Percentiles rank a stretch among this genome's conserved stretches.
Conservation (phyloP, 2,113 vertebrate species). For the Synodontis membranacea region DNA sequence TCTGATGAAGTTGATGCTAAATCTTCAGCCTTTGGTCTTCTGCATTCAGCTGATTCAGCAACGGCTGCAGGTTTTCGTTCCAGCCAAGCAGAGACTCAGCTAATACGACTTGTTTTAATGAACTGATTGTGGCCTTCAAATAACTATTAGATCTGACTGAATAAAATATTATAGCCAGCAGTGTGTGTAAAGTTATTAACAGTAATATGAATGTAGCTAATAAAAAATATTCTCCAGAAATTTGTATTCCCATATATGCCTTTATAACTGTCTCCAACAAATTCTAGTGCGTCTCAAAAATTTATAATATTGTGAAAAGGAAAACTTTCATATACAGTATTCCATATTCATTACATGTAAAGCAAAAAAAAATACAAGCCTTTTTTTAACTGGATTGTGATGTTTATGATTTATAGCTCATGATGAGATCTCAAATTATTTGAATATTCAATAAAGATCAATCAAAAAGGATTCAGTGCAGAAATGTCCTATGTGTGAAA, state of each 20-base stretch:
- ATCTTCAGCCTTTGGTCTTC: not conserved
- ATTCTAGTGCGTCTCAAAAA: too few species aligned
- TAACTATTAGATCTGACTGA: not conserved
- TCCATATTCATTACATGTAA: too few species aligned
- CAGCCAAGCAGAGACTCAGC: not conserved
- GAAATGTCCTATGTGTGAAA: too few species aligned
- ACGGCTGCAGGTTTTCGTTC: not conserved
- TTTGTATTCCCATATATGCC: not conserved
- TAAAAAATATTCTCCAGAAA: not conserved
- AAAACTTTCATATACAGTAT: too few species aligned
- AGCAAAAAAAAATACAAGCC: too few species aligned
- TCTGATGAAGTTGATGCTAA: not conserved
- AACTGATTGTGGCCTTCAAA: not conserved
- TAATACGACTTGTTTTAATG: not conserved
- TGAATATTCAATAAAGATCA: too few species aligned
- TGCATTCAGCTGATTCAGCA: not conserved
- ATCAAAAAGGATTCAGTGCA: too few species aligned
- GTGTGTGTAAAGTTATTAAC: not conserved
- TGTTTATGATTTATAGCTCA: too few species aligned
- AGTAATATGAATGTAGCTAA: not conserved
- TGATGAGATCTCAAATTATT: too few species aligned
- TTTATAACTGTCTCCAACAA: not conserved
- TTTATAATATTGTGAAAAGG: too few species aligned
- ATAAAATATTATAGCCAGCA: not conserved
- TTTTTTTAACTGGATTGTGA: too few species aligned